phyloP scores from a whole-genome alignment of 2,888 invertebrate genomes.

The Eristalinus sepulchralis region DNA sequence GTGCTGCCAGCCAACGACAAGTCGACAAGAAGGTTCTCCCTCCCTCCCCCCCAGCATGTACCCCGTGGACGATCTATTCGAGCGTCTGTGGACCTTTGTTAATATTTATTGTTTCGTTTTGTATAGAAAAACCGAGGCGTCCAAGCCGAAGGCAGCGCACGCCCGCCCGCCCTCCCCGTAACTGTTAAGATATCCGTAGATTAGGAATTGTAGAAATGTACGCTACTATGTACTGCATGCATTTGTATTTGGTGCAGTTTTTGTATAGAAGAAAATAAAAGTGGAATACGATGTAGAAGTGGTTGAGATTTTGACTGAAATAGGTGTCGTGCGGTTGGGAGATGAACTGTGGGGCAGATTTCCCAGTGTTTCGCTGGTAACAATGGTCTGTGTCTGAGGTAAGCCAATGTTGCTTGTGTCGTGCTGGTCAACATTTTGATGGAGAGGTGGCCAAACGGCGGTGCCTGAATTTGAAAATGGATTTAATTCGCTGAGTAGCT shows the following conservation, averaged over 20 bases:
- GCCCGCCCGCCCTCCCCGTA: not conserved
- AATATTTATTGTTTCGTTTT: not conserved
- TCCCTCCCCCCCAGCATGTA: not conserved
- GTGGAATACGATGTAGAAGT: conserved; percentile 14
- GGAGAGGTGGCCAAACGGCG: too few species aligned
- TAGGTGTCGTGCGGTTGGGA: not conserved
- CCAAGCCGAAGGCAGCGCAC: not conserved
- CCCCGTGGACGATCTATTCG: not conserved
- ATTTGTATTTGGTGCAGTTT: not conserved
- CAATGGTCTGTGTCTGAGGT: not conserved
- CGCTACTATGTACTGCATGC: not conserved
- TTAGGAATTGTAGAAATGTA: not conserved
- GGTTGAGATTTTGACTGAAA: conserved; percentile 2
- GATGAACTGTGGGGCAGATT: not conserved
- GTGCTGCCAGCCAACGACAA: not conserved
- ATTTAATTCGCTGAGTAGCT: too few species aligned
- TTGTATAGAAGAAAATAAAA: conserved; percentile 57
- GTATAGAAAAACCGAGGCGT: not conserved
- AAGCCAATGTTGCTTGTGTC: too few species aligned
- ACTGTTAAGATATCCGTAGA: not conserved
- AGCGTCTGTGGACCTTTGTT: not conserved
- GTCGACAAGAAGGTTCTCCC: not conserved
- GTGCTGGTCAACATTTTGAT: too few species aligned
- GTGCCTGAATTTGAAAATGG: too few species aligned
- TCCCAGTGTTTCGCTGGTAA: not conserved